phyloP scores from a whole-genome alignment of 2,888 invertebrate genomes.

The Dryobotodes eremita region DNA sequence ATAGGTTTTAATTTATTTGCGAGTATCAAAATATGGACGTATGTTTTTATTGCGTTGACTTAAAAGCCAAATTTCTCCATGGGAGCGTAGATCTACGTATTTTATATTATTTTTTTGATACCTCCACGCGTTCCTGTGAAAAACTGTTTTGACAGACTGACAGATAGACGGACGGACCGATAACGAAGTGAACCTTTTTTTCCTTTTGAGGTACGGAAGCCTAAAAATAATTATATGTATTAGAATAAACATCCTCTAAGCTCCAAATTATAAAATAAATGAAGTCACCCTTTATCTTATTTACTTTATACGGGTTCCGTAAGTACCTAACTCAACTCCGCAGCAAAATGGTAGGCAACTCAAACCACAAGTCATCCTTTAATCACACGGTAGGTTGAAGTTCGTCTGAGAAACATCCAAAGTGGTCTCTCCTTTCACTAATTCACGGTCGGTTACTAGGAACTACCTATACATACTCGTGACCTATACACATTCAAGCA shows the following conservation, averaged over 20 bases:
- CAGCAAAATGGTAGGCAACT: constrained; percentile 57
- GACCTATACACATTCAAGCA: constrained; percentile 26
- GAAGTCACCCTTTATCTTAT: constrained; percentile 33
- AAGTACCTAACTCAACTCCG: constrained; percentile 40
- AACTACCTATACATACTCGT: too few relatives aligned
- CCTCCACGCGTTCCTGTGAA: too few relatives aligned
- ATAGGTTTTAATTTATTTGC: too few relatives aligned
- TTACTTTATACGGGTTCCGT: constrained; percentile 47
- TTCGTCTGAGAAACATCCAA: constrained; percentile 53
- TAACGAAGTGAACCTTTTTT: too few relatives aligned
- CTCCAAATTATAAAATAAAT: constrained; percentile 40
- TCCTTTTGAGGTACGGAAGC: too few relatives aligned
- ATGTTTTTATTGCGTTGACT: too few relatives aligned
- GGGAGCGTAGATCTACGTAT: too few relatives aligned
- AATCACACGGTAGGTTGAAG: constrained; percentile 63
- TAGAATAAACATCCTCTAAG: background rate
- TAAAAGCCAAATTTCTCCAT: too few relatives aligned
- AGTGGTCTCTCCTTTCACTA: constrained; percentile 54
- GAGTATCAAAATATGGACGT: too few relatives aligned
- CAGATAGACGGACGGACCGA: too few relatives aligned
- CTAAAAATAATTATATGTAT: background rate
- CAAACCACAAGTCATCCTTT: constrained; percentile 61
- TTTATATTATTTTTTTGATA: too few relatives aligned
- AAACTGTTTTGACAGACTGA: too few relatives aligned
- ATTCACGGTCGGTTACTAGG: constrained; percentile 41